Evolutionary conservation across 2,113 vertebrate species (phyloP), one percentile per base, ranked within the genome.

Genomic region (Corythaeola cristata): DNA sequence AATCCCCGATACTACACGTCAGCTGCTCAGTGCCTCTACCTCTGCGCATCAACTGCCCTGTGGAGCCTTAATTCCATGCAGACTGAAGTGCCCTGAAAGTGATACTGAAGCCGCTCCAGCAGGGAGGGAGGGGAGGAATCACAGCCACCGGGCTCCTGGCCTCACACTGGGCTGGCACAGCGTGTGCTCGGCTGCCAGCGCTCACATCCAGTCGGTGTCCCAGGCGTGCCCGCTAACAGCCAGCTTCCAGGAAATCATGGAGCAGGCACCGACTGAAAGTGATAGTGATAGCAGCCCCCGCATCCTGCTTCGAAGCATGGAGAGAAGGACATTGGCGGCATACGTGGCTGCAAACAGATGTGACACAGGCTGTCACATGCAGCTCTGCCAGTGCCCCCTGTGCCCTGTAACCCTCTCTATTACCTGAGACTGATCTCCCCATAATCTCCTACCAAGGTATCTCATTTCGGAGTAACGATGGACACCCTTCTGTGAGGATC

Each of bases 111-210:
- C 64, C 7, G 2, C 9, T 80, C 28, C 44, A 7, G 27, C n/a
- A 93, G 50, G 58, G 16, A n/a, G 7, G 50, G n/a, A 59, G 44
- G 37, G 37, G 39, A 56, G 75, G 21, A 93, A 85, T 93, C 92
- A 76, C 14, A 45, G 62, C 52, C 62, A 17, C 6, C 0, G 18
- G 21, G 66, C 37, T 78, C n/a, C 89, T 63, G 75, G 62, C 24
- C 92, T 81, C 21, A 3, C 6, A 2, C 11, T 0, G 2, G 74
- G 74, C 55, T 8, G 3, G 26, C 71, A 85, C 28, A 68, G 66
- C 0, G 0, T 22, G 35, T 0, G 7, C 37, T 80, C 3, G 3
- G 67, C 44, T 2, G 1, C 86, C 2, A 20, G 26, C 0, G 1
- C 41, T 89, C 59, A 20, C 0, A 0, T 37, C 44, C 0, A 0